Conservation (phyloP, 2,113 vertebrate genomes). For the Pedionomus torquatus region DNA sequence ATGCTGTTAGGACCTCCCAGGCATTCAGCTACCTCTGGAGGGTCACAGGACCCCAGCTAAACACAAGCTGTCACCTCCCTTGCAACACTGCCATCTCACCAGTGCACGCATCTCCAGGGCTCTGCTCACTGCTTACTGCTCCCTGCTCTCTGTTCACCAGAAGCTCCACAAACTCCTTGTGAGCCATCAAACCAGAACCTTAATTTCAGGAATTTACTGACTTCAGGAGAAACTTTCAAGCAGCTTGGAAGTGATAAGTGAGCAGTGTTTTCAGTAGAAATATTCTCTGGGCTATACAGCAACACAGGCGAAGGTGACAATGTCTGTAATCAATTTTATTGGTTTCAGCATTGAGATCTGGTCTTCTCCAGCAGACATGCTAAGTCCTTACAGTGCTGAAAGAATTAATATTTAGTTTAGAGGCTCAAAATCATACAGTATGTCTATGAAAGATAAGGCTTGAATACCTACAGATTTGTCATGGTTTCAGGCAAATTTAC, state of each 20-base stretch:
- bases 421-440: background rate
- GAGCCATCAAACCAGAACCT: background rate
- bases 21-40: background rate
- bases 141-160: background rate
- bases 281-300: background rate
- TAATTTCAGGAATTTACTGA: background rate
- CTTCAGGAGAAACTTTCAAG: background rate
- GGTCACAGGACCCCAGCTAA: background rate
- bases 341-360: background rate
- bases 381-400: background rate
- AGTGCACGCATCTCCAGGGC: rapidly evolving
- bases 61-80: rapidly evolving
- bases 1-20: background rate
- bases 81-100: rapidly evolving
- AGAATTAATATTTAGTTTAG: background rate
- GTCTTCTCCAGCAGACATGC: background rate
- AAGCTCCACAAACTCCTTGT: background rate
- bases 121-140: background rate
- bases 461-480: background rate
- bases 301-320: background rate
- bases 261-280: background rate
- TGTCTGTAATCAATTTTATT: background rate
- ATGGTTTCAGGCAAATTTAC: no score
- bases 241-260: background rate
- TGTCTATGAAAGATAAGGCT: background rate